phyloP scores from a whole-genome alignment of 2,888 invertebrate species.

The Lithosia quadra region DNA sequence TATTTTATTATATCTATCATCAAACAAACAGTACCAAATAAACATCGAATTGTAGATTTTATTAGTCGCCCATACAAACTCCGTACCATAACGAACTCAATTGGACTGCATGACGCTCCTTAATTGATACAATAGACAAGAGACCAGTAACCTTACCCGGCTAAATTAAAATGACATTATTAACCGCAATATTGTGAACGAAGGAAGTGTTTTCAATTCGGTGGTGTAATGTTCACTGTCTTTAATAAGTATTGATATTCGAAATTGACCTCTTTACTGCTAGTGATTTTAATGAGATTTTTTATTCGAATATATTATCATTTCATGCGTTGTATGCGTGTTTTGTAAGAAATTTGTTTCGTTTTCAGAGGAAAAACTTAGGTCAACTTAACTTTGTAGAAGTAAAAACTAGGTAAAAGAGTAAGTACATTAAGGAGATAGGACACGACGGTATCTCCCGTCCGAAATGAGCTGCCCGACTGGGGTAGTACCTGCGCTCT shows the following conservation, averaged over 20 bases:
- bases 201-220: conserved; percentile 30
- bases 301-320: conserved; percentile 13
- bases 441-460: too few species aligned
- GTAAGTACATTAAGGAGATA: too few species aligned
- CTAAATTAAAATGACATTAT: conserved; percentile 47
- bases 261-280: conserved; percentile 38
- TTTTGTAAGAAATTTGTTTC: background rate
- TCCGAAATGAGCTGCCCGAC: too few species aligned
- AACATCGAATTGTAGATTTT: conserved; percentile 47
- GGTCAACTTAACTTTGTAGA: too few species aligned
- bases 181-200: conserved; percentile 5
- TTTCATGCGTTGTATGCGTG: conserved; percentile 3
- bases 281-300: conserved; percentile 42
- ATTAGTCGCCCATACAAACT: conserved; percentile 48
- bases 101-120: conserved; percentile 73
- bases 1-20: background rate
- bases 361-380: background rate
- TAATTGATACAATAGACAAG: conserved; percentile 76
- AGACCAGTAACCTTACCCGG: conserved; percentile 52
- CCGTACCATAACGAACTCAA: conserved; percentile 70
- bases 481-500: too few species aligned
- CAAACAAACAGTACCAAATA: background rate
- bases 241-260: conserved; percentile 48
- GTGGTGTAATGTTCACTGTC: conserved; percentile 25
- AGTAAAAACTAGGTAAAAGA: too few species aligned